phyloP scores from a whole-genome alignment of 2,113 vertebrate species.

The Eclectus roratus region DNA sequence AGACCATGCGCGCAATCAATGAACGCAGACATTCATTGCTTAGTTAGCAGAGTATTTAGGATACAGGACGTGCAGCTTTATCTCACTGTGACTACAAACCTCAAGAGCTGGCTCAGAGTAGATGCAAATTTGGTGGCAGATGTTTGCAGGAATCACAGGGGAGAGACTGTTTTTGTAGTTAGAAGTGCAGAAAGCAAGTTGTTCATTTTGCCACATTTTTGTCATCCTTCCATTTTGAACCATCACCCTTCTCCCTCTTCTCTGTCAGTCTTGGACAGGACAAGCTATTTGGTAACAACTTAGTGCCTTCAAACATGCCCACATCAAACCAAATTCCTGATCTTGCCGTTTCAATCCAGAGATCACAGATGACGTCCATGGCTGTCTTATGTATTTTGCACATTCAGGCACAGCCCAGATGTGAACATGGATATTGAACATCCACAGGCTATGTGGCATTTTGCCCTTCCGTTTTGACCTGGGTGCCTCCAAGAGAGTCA shows the following conservation, averaged over 20 bases:
- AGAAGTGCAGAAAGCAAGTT: neutral
- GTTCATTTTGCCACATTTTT: conserved; percentile 6
- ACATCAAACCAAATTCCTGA: neutral
- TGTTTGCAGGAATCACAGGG: conserved; percentile 43
- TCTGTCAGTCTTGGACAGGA: neutral
- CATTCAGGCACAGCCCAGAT: neutral
- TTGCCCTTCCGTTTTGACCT: neutral
- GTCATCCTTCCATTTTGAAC: conserved; percentile 8
- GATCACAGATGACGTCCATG: neutral
- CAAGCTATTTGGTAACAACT: conserved; percentile 45
- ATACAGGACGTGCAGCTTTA: conserved; percentile 44
- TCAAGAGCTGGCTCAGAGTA: conserved; percentile 73
- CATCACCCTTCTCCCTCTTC: neutral
- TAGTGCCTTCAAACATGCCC: neutral
- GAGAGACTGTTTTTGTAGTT: conserved; percentile 8
- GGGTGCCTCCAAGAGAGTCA: rapidly evolving
- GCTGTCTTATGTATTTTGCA: rapidly evolving
- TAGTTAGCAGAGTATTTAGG: conserved; percentile 63
- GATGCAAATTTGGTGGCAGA: conserved; percentile 50
- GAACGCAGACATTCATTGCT: conserved; percentile 64
- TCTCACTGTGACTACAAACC: conserved; percentile 62
- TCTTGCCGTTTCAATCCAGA: neutral
- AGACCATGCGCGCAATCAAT: conserved; percentile 15
- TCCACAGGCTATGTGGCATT: neutral
- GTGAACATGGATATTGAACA: neutral